phyloP scores from a whole-genome alignment of 2,113 vertebrate genomes.

The Anarhynchus alexandrinus region DNA sequence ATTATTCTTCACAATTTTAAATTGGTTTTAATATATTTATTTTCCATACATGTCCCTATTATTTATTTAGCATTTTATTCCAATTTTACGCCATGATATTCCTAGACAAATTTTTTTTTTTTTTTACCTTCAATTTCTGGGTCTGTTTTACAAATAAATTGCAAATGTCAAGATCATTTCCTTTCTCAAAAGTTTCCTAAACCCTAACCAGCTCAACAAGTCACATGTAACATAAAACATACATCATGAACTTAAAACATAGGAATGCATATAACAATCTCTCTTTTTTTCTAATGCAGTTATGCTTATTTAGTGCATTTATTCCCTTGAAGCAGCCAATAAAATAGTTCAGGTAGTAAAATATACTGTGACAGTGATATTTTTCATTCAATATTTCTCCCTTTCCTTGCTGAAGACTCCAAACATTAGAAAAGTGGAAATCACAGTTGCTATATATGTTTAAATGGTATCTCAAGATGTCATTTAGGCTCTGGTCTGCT shows the following conservation, averaged over 20 bases:
- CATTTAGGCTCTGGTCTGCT: background rate
- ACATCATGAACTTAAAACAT: constrained; percentile 1
- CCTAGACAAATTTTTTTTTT: background rate
- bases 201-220: constrained; percentile 21
- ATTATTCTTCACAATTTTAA: background rate
- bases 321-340: constrained; percentile 17
- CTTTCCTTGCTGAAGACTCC: background rate
- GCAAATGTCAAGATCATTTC: constrained; percentile 18
- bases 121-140: background rate
- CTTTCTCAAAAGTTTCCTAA: constrained; percentile 39
- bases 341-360: constrained; percentile 16
- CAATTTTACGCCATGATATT: background rate
- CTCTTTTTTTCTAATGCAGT: background rate
- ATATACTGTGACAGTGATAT: background rate
- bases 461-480: background rate
- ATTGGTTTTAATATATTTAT: background rate
- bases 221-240: constrained; percentile 6
- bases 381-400: background rate
- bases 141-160: constrained; percentile 28
- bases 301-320: constrained; percentile 20
- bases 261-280: background rate
- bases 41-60: background rate
- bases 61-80: background rate
- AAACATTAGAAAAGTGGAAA: background rate
- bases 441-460: background rate